Evolutionary conservation across 2,888 invertebrate species (phyloP).

Genomic region (Macrosoma leucophasiata): DNA sequence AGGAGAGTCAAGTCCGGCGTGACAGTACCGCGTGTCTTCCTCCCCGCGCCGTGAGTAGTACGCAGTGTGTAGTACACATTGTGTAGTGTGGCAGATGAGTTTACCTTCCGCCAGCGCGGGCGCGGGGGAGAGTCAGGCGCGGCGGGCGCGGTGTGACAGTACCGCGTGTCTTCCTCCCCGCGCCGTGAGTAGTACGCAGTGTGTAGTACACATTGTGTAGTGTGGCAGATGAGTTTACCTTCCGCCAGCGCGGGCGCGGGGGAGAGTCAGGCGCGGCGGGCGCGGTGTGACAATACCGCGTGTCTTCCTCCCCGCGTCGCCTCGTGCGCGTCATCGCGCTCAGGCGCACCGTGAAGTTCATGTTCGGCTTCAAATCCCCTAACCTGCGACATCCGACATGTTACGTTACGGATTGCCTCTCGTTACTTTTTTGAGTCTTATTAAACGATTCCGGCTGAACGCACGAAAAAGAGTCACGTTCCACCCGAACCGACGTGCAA

Average conservation of each 20-base stretch:
- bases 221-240: slow-evolving; percentile 37
- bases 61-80: no score
- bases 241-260: slow-evolving; percentile 67
- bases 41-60: no score
- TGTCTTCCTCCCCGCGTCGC: slow-evolving; percentile 80
- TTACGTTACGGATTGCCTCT: no score
- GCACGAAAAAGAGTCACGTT: no score
- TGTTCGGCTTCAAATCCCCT: slow-evolving; percentile 86
- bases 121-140: slow-evolving; percentile 80
- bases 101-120: slow-evolving; percentile 64
- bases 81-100: no score
- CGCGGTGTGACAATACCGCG: slow-evolving; percentile 80
- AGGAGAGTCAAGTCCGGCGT: no score
- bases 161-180: slow-evolving; percentile 78
- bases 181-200: no score
- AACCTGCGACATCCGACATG: slow-evolving; percentile 70
- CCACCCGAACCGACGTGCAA: no score
- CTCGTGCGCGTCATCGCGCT: slow-evolving; percentile 86
- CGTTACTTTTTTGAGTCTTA: no score
- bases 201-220: no score
- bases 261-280: slow-evolving; percentile 82
- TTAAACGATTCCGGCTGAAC: no score
- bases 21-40: no score
- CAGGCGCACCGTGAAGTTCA: slow-evolving; percentile 86
- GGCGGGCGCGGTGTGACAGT: slow-evolving; percentile 83